Base-by-base conservation (phyloP, 2,888 invertebrate species). In the Chalcosyrphus nemorum region DNA sequence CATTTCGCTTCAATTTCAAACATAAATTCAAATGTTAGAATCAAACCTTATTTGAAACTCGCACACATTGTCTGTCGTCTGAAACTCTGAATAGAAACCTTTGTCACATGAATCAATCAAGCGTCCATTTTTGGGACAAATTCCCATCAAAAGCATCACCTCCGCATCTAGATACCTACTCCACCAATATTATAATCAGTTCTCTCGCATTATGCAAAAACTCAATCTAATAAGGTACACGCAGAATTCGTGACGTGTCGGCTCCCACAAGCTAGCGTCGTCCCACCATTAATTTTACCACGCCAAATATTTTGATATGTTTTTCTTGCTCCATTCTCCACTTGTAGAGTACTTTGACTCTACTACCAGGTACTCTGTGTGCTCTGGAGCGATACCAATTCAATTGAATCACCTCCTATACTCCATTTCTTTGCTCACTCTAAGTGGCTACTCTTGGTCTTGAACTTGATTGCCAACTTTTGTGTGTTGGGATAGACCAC, bases 381-480 rank as follows among this genome's bases (percentile, higher is more conserved):
- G 24, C 66, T n/a, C n/a, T n/a, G 66, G 57, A 56, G 47, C 54
- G 66, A 80, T 75, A 71, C 54, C 76, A 76, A 81, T 76, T 82
- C 63, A 74, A 82, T 82, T 82, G 77, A 72, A 54, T 41, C 72
- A 68, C 59, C 70, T 56, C 72, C 61, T 57, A 68, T n/a, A n/a
- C n/a, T 56, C 68, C 47, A 74, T 35, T 32, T 54, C 63, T 65
- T 66, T 27, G 38, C 24, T 29, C 29, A 35, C 54, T 54, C 15
- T 50, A 82, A 77, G 77, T 82, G 82, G 78, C 82, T 61, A 72
- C 61, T 72, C 47, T 66, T 74, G 82, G 61, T 82, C 82, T 78
- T 82, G 82, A 82, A 82, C 82, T 82, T 78, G 82, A 66, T 72
- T 77, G 77, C 71, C 35, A 35, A n/a, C 70, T 38, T 75, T 81